Evolutionary conservation across 2,888 invertebrate genomes (phyloP).

Genomic region (Pristionchus arcanus): DNA sequence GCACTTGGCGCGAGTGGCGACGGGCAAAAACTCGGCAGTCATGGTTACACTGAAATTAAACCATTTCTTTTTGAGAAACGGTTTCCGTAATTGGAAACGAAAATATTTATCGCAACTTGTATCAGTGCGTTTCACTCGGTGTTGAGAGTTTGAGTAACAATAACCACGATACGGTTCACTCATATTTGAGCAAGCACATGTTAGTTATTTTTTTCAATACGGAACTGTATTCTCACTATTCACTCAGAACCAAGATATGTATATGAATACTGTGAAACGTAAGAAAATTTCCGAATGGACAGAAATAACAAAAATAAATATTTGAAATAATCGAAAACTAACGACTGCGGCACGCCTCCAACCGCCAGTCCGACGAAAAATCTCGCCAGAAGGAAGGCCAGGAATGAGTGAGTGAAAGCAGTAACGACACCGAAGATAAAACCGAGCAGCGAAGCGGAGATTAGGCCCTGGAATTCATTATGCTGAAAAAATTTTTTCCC

Average conservation of each 20-base stretch:
- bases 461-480: constrained; percentile 85
- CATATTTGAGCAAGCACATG: too few relatives aligned
- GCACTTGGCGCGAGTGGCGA: constrained; percentile 93
- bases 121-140: too few relatives aligned
- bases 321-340: constrained; percentile 82
- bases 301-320: too few relatives aligned
- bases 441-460: constrained; percentile 90
- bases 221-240: too few relatives aligned
- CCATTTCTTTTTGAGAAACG: too few relatives aligned
- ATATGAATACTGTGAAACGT: background rate
- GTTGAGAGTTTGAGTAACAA: too few relatives aligned
- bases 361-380: constrained; percentile 95
- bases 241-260: too few relatives aligned
- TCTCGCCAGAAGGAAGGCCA: constrained; percentile 91
- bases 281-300: too few relatives aligned
- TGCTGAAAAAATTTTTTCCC: background rate
- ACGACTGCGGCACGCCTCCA: constrained; percentile 97
- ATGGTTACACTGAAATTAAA: constrained; percentile 91
- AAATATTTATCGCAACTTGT: too few relatives aligned
- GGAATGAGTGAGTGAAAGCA: constrained; percentile 91
- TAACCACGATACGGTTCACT: too few relatives aligned
- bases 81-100: too few relatives aligned
- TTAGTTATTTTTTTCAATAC: too few relatives aligned
- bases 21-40: constrained; percentile 95
- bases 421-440: constrained; percentile 94